Base-by-base conservation (phyloP, 2,888 invertebrate genomes). In the Ganaspis brasiliensis region DNA sequence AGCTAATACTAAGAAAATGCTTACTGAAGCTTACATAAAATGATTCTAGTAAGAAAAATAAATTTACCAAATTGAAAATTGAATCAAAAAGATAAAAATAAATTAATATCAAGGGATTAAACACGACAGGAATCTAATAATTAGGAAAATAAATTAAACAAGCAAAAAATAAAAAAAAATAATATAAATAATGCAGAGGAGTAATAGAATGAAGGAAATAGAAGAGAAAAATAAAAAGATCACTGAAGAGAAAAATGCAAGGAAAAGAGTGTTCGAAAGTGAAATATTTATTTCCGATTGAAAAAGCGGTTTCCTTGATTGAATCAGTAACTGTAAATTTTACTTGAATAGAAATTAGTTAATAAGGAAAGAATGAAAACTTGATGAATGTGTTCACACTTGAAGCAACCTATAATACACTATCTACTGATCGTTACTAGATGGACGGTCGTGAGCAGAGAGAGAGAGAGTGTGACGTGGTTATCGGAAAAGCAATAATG, bases 401-500 rank as follows among this genome's bases (percentile, higher is more conserved):
- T 67, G 40, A 67, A 40, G 24, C 67, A 67, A 24, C 14, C 67
- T 67, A n/a, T 67, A 67, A 40, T 67, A 24, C 21, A 67, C 40
- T 52, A 81, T 76, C 79, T 79, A 73, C 74, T 73, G 76, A 77
- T 81, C 81, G 80, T 81, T 80, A 80, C 81, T 55, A 83, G 86
- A 82, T 84, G 82, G 84, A 86, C 85, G 87, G 84, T 82, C 83
- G 84, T 85, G 85, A 84, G 81, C 82, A n/a, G n/a, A n/a, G n/a
- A n/a, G 80, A 80, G 81, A 84, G 82, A 82, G 79, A 86, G 84
- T 86, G 86, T 84, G 87, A 89, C 87, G 86, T 85, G 86, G 87
- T 86, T 89, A 89, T 89, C 88, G 89, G 89, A 87, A 88, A 91
- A 91, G 90, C 91, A 91, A 91, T 91, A 91, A 90, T 90, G 90